Percentiles rank a stretch among this genome's conserved stretches.
phyloP scores from a whole-genome alignment of 2,888 invertebrate genomes.

The Tethea ocularis region DNA sequence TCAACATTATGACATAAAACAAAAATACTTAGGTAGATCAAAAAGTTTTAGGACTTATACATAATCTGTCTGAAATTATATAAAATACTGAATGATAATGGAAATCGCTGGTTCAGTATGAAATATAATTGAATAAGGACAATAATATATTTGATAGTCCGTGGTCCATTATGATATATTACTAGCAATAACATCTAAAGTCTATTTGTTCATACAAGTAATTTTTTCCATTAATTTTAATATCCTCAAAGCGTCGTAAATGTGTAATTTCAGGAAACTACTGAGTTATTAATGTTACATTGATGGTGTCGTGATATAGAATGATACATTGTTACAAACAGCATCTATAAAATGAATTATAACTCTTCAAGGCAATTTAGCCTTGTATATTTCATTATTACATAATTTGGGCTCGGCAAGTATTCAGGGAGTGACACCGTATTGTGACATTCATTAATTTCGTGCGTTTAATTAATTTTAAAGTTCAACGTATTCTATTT shows the following conservation, averaged over 20 bases:
- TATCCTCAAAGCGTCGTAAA: background rate
- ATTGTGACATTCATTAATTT: background rate
- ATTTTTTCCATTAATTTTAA: background rate
- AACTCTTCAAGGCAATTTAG: background rate
- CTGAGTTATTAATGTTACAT: background rate
- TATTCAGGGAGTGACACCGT: slow-evolving; percentile 4
- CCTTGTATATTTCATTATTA: background rate
- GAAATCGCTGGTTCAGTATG: too few relatives aligned
- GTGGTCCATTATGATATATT: background rate
- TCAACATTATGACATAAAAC: too few relatives aligned
- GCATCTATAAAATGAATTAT: background rate
- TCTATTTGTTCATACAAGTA: background rate
- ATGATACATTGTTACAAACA: background rate
- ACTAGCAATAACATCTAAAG: background rate
- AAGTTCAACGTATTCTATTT: background rate
- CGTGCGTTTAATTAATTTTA: background rate
- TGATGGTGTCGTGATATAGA: background rate
- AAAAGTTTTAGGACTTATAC: too few relatives aligned
- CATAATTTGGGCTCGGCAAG: slow-evolving; percentile 2
- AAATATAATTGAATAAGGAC: too few relatives aligned
- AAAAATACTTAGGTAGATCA: too few relatives aligned
- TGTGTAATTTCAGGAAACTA: background rate
- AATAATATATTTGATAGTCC: too few relatives aligned
- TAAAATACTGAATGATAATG: too few relatives aligned
- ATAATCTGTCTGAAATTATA: too few relatives aligned